Evolutionary conservation across 2,113 vertebrate genomes (phyloP), one percentile per base, ranked within the genome.

Genomic region (Ctenomys sociabilis): DNA sequence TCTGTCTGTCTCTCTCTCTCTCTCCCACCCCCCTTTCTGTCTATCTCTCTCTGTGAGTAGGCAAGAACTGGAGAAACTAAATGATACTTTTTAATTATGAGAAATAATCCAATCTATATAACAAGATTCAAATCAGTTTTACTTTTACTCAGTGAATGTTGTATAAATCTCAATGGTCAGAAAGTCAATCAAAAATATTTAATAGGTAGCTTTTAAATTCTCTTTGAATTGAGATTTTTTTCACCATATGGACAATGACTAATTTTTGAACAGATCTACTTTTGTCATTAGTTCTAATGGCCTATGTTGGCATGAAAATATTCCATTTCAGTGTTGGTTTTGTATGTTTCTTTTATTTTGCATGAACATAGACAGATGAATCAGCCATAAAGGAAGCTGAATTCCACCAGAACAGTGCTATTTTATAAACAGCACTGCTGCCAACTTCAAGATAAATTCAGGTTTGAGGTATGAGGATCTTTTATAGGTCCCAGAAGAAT

Each of bases 401-500:
- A 54, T 49, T 94, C 66, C 73, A 52, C 49, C 59, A 43, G 72
- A 93, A 73, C 14, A 86, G 37, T 68, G 49, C 14, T 78, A 63
- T 85, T 92, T 92, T 90, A 88, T 72, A 87, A 83, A 72, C 45
- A 30, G 32, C 10, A 22, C 16, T 64, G 30, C 45, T 93, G 75
- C 28, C 90, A 91, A 43, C 80, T 88, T 92, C 88, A 96, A 95
- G 72, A 17, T 80, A 94, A 85, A 80, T 93, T 93, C 94, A 94
- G 26, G 43, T 88, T 35, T 89, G 57, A 93, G 82, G 40, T 73
- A 86, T 66, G 40, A 45, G 21, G 63, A 37, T 93, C 57, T 85
- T 94, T 91, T 80, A 72, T 19, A 85, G 72, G 54, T 49, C 22
- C 57, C 37, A 43, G 17, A 54, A 91, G 86, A 80, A 91, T 91